Percentiles rank a stretch among this genome's conserved stretches.
These are phyloP conservation scores for Prinia subflava DNA, from an alignment of 2,113 vertebrate genomes.

Conservation along the genomic window DNA sequence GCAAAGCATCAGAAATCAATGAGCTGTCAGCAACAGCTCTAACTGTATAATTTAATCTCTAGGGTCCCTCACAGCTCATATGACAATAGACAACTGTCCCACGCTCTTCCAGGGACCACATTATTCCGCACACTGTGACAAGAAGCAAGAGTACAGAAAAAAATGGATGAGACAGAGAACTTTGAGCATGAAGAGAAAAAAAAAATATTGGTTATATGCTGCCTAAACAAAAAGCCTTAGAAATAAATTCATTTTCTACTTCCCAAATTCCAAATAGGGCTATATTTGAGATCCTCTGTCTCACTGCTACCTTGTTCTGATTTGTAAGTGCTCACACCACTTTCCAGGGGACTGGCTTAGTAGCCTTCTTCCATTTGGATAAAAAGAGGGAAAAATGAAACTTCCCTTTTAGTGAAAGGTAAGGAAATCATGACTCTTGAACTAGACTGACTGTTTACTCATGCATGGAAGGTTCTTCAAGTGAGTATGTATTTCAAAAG, in stretches of 20 bases:
- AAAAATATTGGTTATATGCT: not conserved
- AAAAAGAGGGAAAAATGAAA: not conserved
- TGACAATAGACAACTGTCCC: not conserved
- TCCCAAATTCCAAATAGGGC: not conserved
- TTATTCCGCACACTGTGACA: not conserved
- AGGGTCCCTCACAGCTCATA: not conserved
- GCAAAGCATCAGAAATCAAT: conserved; percentile 14
- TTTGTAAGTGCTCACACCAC: not conserved
- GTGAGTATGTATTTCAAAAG: not conserved
- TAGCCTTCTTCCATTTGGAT: not conserved
- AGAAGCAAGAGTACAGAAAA: not conserved
- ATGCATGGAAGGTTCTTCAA: not conserved
- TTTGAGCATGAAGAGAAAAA: not conserved
- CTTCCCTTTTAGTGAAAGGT: not conserved
- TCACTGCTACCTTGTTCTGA: not conserved
- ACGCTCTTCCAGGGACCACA: not conserved
- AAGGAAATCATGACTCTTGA: not conserved
- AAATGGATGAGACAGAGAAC: not conserved
- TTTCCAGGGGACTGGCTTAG: not conserved
- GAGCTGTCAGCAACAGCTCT: not conserved
- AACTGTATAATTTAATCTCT: conserved; percentile 1
- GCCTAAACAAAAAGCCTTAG: not conserved
- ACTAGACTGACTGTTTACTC: no score
- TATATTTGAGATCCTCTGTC: not conserved
- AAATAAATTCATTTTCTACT: not conserved